Evolutionary conservation across 2,113 vertebrate species (phyloP).

Genomic region (Pseudorasbora parva): DNA sequence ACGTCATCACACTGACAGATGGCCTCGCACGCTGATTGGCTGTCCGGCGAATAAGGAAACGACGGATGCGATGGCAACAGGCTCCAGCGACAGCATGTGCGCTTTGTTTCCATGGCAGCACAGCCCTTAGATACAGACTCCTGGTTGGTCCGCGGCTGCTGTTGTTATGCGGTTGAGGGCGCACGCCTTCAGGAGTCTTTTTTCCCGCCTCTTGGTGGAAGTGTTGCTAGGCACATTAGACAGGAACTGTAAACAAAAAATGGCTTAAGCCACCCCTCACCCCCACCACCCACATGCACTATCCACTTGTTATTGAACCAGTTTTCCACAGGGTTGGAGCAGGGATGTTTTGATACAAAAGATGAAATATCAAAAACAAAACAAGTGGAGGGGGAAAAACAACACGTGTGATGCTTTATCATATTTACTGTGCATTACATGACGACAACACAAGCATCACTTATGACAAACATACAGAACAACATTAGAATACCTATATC

Average conservation of each 20-base stretch:
- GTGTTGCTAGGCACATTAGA: constrained; percentile 61
- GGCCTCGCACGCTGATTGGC: constrained; percentile 65
- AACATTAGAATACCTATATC: not conserved
- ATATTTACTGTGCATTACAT: not conserved
- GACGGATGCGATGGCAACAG: constrained; percentile 77
- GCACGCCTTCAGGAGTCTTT: constrained; percentile 14
- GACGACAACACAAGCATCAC: not conserved
- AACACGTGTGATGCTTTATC: not conserved
- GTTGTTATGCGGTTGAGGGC: constrained; percentile 73
- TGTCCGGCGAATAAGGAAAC: constrained; percentile 62
- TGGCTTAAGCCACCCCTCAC: not conserved
- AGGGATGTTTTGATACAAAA: constrained; percentile 34
- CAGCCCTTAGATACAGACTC: constrained; percentile 76
- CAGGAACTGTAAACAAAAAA: constrained; percentile 59
- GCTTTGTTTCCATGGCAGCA: constrained; percentile 77
- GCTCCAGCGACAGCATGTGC: constrained; percentile 69
- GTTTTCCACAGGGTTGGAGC: not conserved
- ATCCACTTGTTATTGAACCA: constrained; percentile 44
- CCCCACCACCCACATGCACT: not conserved
- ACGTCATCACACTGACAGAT: constrained; percentile 65
- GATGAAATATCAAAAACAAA: constrained; percentile 33
- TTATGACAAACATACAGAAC: not conserved
- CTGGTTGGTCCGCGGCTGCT: constrained; percentile 77
- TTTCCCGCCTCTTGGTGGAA: constrained; percentile 43
- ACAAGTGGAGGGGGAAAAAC: constrained; percentile 7